phyloP scores from a whole-genome alignment of 35 echinoderm and acorn worm species.

The Eucidaris tribuloides region DNA sequence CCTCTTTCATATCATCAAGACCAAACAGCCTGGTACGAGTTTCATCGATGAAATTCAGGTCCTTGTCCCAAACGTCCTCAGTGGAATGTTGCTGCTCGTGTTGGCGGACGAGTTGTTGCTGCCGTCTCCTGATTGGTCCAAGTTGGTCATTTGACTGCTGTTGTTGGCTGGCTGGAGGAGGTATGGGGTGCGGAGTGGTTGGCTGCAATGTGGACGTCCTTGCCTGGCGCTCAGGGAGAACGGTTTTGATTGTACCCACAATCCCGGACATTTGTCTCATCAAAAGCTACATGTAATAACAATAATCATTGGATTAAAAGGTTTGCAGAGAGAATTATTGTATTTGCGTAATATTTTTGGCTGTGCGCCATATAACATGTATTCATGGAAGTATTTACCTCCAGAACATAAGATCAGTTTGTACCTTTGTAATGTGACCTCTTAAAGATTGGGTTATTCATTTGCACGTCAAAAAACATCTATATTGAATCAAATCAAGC shows the following conservation, averaged over 20 bases:
- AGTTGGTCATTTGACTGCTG: neutral
- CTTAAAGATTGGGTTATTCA: too few relatives aligned
- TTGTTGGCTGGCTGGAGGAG: neutral
- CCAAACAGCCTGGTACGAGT: constrained; percentile 7
- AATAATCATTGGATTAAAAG: too few relatives aligned
- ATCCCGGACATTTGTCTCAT: neutral
- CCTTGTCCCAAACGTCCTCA: neutral
- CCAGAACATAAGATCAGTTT: too few relatives aligned
- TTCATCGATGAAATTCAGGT: neutral
- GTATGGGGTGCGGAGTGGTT: neutral
- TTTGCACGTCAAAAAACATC: too few relatives aligned
- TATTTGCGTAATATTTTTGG: too few relatives aligned
- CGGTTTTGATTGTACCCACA: neutral
- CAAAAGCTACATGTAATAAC: neutral
- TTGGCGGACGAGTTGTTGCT: neutral
- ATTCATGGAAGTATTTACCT: too few relatives aligned
- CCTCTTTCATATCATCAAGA: constrained; percentile 20
- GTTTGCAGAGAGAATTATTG: too few relatives aligned
- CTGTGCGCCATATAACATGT: too few relatives aligned
- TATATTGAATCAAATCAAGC: too few relatives aligned
- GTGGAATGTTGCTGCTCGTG: neutral
- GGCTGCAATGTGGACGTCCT: neutral
- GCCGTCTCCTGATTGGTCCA: neutral
- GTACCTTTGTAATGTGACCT: too few relatives aligned
- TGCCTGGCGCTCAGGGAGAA: neutral